Evolutionary conservation across 2,113 vertebrate genomes (phyloP).

Genomic region (Oryzias woworae): DNA sequence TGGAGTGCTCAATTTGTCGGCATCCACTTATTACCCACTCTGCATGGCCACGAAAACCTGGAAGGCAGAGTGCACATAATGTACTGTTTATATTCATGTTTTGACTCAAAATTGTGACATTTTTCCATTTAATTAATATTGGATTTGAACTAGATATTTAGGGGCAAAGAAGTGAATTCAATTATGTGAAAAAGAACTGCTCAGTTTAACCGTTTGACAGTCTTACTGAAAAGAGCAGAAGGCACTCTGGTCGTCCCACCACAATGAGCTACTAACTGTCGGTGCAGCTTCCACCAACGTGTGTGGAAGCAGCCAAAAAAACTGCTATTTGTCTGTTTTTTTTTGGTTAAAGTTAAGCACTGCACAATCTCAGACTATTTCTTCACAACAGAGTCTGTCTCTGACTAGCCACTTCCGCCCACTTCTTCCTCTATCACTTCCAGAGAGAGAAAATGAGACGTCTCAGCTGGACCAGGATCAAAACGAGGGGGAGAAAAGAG

Average conservation of each 20-base stretch:
- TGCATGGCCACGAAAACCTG: slow-evolving; percentile 24
- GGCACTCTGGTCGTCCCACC: slow-evolving; percentile 42
- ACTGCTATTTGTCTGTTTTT: slow-evolving; percentile 32
- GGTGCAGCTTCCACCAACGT: slow-evolving; percentile 11
- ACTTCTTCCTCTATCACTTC: slow-evolving; percentile 59
- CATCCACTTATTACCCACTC: slow-evolving; percentile 24
- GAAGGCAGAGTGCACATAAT: slow-evolving; percentile 2
- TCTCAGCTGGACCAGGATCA: slow-evolving; percentile 58
- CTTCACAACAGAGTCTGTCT: slow-evolving; percentile 55
- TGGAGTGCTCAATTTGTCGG: slow-evolving; percentile 29
- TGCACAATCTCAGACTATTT: slow-evolving; percentile 69
- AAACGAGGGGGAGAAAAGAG: slow-evolving; percentile 30
- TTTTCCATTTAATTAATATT: slow-evolving; percentile 19
- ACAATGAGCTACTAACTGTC: slow-evolving; percentile 28
- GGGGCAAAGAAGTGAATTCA: slow-evolving; percentile 10
- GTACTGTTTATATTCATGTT: slow-evolving; percentile 17
- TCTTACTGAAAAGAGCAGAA: slow-evolving; percentile 30
- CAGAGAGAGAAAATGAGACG: slow-evolving; percentile 49
- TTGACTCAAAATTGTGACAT: slow-evolving; percentile 19
- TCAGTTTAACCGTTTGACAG: slow-evolving; percentile 26
- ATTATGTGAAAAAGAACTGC: slow-evolving; percentile 17
- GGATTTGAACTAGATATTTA: slow-evolving; percentile 9
- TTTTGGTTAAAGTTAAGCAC: slow-evolving; percentile 38
- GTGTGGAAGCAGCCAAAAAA: slow-evolving; percentile 50
- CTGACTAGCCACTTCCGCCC: slow-evolving; percentile 31